Base-by-base conservation (phyloP, 2,797 vertebrate genomes). In the Helicolenus hilgendorfi region DNA sequence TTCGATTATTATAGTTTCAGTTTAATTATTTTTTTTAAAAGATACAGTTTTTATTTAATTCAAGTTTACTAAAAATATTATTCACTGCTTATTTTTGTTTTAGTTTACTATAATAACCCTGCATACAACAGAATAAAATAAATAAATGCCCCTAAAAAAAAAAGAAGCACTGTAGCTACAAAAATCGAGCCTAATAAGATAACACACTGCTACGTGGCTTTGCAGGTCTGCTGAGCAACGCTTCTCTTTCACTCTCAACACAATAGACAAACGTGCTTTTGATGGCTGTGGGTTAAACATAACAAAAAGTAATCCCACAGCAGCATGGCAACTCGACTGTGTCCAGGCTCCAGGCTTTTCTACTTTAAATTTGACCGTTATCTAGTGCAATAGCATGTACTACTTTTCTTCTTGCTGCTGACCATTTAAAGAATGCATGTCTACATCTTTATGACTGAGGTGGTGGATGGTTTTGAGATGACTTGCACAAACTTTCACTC, bases 191-290 rank as follows among this genome's bases (percentile, higher is more conserved):
- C 11, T 27, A 6, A 65, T 24, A 26, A 15, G 14, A 45, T 27
- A 5, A 59, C 41, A 35, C 58, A 20, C 33, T 31, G 33, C 29
- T 38, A 13, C 56, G 45, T 72, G 87, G 80, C 31, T 88, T 86
- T 45, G 22, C 31, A 45, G 55, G 36, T 76, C 55, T 91, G 95
- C 94, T 94, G 92, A 95, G 74, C 68, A 53, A 76, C 5, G 41
- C 53, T 71, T 95, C 80, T 68, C 92, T 96, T 95, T 96, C 85
- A 92, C 56, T 65, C 1, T 0, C 20, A 53, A 59, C 81, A 97
- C 94, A 96, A 96, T 73, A 81, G n/a, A 22, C 20, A 8, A 11
- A 6, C 38, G 26, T 11, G 49, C 69, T 41, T 64, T 65, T 38
- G n/a, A 73, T 55, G 38, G 60, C 26, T 35, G n/a, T 8, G 36